phyloP scores from a whole-genome alignment of 2,797 vertebrate species.

The Channa striata region DNA sequence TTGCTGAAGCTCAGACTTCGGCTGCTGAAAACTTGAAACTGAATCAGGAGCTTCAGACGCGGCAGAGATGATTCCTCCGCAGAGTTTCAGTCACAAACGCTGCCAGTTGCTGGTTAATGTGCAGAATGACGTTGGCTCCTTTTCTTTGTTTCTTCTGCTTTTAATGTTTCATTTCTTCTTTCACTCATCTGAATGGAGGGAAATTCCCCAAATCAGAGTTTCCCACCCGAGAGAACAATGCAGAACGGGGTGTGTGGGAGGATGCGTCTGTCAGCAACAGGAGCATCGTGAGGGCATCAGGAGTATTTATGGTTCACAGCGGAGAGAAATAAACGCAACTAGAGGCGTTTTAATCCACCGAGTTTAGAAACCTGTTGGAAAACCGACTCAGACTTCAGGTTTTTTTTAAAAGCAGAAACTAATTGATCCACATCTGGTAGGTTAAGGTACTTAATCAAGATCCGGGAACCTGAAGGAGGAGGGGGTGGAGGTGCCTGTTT shows the following conservation, averaged over 20 bases:
- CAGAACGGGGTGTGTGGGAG: neutral
- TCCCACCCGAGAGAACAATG: neutral
- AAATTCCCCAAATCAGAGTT: conserved; percentile 23
- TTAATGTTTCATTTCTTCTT: neutral
- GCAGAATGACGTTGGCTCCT: neutral
- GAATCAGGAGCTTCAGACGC: neutral
- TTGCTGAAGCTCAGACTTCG: neutral
- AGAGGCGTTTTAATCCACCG: too few species aligned
- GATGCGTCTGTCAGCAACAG: conserved; percentile 5
- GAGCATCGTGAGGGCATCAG: neutral
- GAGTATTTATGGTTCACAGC: too few species aligned
- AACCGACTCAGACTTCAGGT: too few species aligned
- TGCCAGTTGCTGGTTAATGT: neutral
- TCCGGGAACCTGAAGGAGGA: too few species aligned
- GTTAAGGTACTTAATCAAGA: too few species aligned
- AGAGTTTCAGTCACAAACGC: neutral
- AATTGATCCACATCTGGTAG: too few species aligned
- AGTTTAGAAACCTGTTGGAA: too few species aligned
- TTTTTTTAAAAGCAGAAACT: too few species aligned
- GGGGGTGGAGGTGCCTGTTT: too few species aligned
- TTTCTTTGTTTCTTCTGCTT: too few species aligned
- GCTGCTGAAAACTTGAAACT: conserved; percentile 9
- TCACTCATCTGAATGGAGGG: conserved; percentile 13
- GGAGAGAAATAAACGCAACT: too few species aligned
- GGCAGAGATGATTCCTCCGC: neutral